These are phyloP conservation scores for Caenorhabditis wallacei DNA, from an alignment of 2,888 invertebrate genomes.

Conservation along the genomic window DNA sequence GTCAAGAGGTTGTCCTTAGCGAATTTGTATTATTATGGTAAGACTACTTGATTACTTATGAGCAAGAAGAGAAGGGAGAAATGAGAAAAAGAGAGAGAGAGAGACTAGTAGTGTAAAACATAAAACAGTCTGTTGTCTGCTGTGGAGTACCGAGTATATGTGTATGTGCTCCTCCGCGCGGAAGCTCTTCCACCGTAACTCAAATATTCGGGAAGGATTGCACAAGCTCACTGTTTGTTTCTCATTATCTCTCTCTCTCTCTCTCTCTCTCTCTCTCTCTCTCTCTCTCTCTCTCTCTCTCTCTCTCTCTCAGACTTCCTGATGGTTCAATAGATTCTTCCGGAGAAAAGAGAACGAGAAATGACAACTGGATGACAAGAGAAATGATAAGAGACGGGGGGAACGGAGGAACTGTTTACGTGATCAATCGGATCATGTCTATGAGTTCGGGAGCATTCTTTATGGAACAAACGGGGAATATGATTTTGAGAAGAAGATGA, in stretches of 20 bases:
- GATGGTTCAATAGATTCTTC: conserved; percentile 32
- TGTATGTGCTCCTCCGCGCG: conserved; percentile 38
- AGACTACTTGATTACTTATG: conserved; percentile 40
- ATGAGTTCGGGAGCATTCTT: background rate
- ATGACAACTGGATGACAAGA: conserved; percentile 44
- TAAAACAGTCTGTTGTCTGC: conserved; percentile 49
- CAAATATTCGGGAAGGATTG: conserved; percentile 46
- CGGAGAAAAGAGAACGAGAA: conserved; percentile 11
- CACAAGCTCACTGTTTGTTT: conserved; percentile 43
- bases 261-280: conserved; percentile 8
- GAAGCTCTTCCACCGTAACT: conserved; percentile 38
- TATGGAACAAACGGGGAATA: background rate
- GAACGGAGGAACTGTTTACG: conserved; percentile 4
- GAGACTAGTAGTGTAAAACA: conserved; percentile 55
- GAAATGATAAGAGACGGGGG: conserved; percentile 18
- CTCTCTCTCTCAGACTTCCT: background rate
- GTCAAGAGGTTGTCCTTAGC: conserved; percentile 41
- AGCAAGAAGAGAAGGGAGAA: conserved; percentile 1
- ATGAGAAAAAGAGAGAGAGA: background rate
- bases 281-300: conserved; percentile 30
- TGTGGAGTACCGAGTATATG: conserved; percentile 34
- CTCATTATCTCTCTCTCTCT: conserved; percentile 18
- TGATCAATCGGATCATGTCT: conserved; percentile 4
- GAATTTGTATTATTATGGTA: conserved; percentile 15
- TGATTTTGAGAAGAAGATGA: background rate